Conservation (phyloP, 2,888 invertebrate genomes). For the Cancer borealis region DNA sequence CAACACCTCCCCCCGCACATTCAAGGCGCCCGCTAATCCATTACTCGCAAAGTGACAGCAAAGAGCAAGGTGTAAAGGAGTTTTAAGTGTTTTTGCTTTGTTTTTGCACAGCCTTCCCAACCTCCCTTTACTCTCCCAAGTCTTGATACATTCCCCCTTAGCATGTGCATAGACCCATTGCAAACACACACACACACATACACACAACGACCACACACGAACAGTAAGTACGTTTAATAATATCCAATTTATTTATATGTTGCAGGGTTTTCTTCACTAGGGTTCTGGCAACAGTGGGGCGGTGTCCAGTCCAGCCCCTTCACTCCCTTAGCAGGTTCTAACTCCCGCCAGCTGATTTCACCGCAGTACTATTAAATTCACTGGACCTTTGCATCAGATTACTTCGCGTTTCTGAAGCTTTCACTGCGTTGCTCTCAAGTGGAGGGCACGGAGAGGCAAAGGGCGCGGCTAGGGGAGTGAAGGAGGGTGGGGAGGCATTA, state of each 20-base stretch:
- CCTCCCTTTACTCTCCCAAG: background rate
- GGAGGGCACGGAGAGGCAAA: conserved; percentile 20
- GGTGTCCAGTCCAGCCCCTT: background rate
- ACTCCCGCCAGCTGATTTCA: conserved; percentile 37
- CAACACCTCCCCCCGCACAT: background rate
- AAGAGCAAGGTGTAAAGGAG: background rate
- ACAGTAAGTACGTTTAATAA: background rate
- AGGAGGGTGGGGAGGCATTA: background rate
- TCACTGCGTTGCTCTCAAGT: background rate
- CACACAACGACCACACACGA: background rate
- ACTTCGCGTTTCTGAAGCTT: background rate
- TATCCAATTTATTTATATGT: background rate
- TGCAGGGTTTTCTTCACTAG: background rate
- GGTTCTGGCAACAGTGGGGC: background rate
- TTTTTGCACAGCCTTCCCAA: background rate
- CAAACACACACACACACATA: background rate
- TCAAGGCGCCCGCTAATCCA: background rate
- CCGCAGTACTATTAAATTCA: background rate
- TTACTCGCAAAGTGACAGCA: background rate
- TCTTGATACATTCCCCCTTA: background rate
- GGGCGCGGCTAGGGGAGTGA: background rate
- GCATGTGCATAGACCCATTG: background rate
- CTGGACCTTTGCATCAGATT: background rate
- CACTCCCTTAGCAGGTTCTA: background rate
- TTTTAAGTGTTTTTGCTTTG: background rate